Base-by-base conservation (phyloP, 2,797 vertebrate species). In the Phalanger gymnotis region DNA sequence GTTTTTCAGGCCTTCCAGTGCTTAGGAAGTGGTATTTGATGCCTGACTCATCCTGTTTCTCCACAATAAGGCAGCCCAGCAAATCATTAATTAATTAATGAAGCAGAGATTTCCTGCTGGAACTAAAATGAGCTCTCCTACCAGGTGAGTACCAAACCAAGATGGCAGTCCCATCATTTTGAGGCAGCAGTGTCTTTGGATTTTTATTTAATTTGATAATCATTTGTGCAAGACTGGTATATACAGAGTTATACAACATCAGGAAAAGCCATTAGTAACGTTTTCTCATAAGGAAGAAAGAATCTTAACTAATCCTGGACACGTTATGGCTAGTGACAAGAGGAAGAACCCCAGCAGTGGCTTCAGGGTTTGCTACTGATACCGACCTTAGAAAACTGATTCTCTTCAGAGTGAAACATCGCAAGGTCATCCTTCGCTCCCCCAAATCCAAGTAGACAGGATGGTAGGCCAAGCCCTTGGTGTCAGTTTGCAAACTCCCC, bases 401-500 rank as follows among this genome's bases (percentile, higher is more conserved):
- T 96, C 7, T 94, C 19, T 30, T 54, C 51, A 92, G 58, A 13
- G 1, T 95, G 11, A 93, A 95, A 66, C 11, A 9, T 96, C 95
- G 92, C 54, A 53, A 93, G 66, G 28, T 90, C 94, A 91, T 54
- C 54, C 61, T 28, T 92, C 81, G 27, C 54, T 95, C 93, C 94
- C 57, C n/a, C 90, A 91, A 90, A 61, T 11, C 31, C 92, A 91
- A 96, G 53, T 87, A 97, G 91, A 93, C 7, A 96, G 92, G 96
- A 5, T 12, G 94, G 56, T 91, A 93, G 87, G 55, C 92, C 95
- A 87, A 81, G 95, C 51, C 40, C 91, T 93, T 56, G 57, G 56
- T 95, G 89, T 96, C 97, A 98, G 95, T 93, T 90, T 96, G 51
- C 97, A 98, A 93, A 91, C 97, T 93, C 98, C 73, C 98, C 98